Evolutionary conservation across 2,797 vertebrate species (phyloP).

Genomic region (Rhabdomys pumilio): DNA sequence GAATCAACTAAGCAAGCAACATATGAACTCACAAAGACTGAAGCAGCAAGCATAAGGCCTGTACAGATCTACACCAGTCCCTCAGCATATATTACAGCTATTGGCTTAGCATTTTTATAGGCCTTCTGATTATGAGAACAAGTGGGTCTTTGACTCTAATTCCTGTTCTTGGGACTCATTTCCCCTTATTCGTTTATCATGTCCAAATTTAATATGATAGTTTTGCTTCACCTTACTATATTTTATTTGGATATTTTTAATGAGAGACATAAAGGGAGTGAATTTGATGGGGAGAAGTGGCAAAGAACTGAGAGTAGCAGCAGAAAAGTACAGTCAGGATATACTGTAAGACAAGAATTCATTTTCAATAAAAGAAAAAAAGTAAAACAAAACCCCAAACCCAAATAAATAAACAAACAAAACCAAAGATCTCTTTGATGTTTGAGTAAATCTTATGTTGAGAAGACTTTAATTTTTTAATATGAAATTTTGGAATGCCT

Average conservation of each 20-base stretch:
- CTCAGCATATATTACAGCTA: too few relatives aligned
- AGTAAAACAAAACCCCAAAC: neutral
- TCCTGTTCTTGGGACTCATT: too few relatives aligned
- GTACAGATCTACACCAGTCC: too few relatives aligned
- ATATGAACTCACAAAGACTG: too few relatives aligned
- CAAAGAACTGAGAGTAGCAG: neutral
- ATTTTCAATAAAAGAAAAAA: neutral
- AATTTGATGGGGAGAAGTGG: neutral
- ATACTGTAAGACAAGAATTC: neutral
- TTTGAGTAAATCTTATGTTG: neutral
- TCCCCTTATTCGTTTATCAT: too few relatives aligned
- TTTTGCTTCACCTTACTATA: neutral
- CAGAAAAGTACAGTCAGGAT: neutral
- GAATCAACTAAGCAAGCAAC: too few relatives aligned
- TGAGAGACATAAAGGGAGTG: neutral
- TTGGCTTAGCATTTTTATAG: too few relatives aligned
- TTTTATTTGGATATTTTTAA: neutral
- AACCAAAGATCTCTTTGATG: neutral
- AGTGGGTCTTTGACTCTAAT: too few relatives aligned
- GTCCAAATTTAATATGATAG: too few relatives aligned
- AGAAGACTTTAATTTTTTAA: constrained; percentile 53
- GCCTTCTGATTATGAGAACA: too few relatives aligned
- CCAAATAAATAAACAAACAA: neutral
- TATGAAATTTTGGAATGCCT: constrained; percentile 39
- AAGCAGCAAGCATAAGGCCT: too few relatives aligned